Evolutionary conservation across 2,888 invertebrate genomes (phyloP).

Genomic region (Aelia acuminata): DNA sequence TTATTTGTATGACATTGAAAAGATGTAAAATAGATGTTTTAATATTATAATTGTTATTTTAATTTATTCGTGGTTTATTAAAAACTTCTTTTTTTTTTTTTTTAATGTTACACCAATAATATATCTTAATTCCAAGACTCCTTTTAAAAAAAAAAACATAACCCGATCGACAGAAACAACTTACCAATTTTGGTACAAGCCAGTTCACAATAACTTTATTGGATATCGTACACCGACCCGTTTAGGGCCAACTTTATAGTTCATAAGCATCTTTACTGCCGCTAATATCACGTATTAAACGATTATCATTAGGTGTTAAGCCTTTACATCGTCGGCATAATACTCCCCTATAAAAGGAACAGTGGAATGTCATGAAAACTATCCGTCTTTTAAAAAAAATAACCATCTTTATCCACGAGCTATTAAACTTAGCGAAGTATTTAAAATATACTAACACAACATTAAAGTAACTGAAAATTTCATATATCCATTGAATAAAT

Average conservation of each 20-base stretch:
- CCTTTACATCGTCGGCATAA: constrained; percentile 1
- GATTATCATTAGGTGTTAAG: constrained; percentile 23
- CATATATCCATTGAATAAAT: too few relatives aligned
- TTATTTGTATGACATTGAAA: too few relatives aligned
- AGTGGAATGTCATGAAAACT: background rate
- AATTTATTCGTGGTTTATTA: too few relatives aligned
- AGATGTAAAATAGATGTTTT: too few relatives aligned
- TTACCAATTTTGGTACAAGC: background rate
- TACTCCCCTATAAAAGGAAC: constrained; percentile 1
- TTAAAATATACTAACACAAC: background rate
- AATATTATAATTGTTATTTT: too few relatives aligned
- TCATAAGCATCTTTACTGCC: constrained; percentile 32
- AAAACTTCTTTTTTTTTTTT: too few relatives aligned
- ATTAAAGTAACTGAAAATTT: background rate
- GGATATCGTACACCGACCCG: background rate
- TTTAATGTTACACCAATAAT: too few relatives aligned
- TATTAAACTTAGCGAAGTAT: background rate
- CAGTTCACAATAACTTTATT: constrained; percentile 23
- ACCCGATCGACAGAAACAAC: too few relatives aligned
- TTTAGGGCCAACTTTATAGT: background rate
- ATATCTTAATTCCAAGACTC: too few relatives aligned
- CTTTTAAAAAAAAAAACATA: too few relatives aligned
- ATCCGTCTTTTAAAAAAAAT: background rate
- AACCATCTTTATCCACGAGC: background rate
- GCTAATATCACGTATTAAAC: constrained; percentile 26